Evolutionary conservation across 2,113 vertebrate species (phyloP).

Genomic region (Pterophyllum scalare): DNA sequence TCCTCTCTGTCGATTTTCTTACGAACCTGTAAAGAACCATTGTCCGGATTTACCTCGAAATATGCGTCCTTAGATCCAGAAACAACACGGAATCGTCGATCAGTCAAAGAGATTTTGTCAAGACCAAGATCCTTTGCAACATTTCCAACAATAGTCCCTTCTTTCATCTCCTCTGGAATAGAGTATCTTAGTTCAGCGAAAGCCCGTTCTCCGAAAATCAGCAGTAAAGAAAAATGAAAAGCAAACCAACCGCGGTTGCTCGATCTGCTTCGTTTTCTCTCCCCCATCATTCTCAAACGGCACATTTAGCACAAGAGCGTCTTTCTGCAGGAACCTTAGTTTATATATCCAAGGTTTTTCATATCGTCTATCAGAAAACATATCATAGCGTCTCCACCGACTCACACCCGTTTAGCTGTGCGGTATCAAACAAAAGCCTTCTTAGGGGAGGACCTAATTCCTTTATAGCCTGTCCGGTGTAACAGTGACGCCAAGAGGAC

Average conservation of each 20-base stretch:
- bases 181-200: conserved; percentile 73
- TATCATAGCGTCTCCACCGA: neutral
- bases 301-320: neutral
- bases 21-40: conserved; percentile 66
- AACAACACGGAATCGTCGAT: conserved; percentile 72
- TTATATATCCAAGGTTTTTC: neutral
- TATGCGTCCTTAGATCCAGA: conserved; percentile 56
- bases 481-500: conserved; percentile 41
- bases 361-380: neutral
- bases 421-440: conserved; percentile 4
- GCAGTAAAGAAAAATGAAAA: conserved; percentile 12
- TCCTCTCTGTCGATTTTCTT: conserved; percentile 77
- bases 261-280: neutral
- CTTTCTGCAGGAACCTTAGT: neutral
- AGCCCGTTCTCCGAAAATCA: conserved; percentile 24
- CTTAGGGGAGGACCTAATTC: neutral
- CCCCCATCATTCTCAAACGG: conserved; percentile 1
- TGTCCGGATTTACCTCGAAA: conserved; percentile 74
- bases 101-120: conserved; percentile 46
- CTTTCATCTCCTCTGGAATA: conserved; percentile 74
- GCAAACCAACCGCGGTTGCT: neutral
- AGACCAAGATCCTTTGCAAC: conserved; percentile 79
- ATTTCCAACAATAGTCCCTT: conserved; percentile 66
- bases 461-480: neutral
- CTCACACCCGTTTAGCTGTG: neutral